phyloP scores from a whole-genome alignment of 2,888 invertebrate genomes.

The Oscheius sp. region DNA sequence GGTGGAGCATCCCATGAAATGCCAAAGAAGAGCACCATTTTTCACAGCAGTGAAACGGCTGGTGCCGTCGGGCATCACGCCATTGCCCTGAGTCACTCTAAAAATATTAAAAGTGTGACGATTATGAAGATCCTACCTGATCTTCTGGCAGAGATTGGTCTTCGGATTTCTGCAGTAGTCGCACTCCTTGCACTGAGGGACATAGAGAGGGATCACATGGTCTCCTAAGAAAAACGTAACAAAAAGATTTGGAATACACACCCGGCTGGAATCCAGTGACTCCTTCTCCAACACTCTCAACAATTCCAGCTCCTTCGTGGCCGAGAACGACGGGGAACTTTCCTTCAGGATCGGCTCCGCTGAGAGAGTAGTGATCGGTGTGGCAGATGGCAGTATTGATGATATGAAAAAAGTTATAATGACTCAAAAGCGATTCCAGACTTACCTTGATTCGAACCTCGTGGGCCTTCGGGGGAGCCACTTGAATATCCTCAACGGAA shows the following conservation, averaged over 20 bases:
- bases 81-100: slow-evolving; percentile 80
- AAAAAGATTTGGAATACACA: neutral
- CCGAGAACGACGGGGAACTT: slow-evolving; percentile 91
- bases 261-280: slow-evolving; percentile 88
- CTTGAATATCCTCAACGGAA: slow-evolving; percentile 89
- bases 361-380: slow-evolving; percentile 84
- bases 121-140: slow-evolving; percentile 79
- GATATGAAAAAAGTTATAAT: slow-evolving; percentile 77
- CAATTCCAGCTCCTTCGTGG: slow-evolving; percentile 92
- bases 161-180: slow-evolving; percentile 94
- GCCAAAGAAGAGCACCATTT: slow-evolving; percentile 83
- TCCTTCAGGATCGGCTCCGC: slow-evolving; percentile 89
- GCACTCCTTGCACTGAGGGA: slow-evolving; percentile 95
- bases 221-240: slow-evolving; percentile 79
- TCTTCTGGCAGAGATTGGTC: slow-evolving; percentile 95
- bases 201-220: slow-evolving; percentile 95
- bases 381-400: slow-evolving; percentile 88
- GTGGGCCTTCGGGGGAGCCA: slow-evolving; percentile 90
- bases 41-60: slow-evolving; percentile 81
- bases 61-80: slow-evolving; percentile 92
- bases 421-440: neutral
- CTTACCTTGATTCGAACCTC: slow-evolving; percentile 81
- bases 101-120: slow-evolving; percentile 9
- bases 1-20: slow-evolving; percentile 93
- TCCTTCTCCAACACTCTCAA: slow-evolving; percentile 94